phyloP scores from a whole-genome alignment of 2,888 invertebrate species.

The Meiosimyza platycephala region DNA sequence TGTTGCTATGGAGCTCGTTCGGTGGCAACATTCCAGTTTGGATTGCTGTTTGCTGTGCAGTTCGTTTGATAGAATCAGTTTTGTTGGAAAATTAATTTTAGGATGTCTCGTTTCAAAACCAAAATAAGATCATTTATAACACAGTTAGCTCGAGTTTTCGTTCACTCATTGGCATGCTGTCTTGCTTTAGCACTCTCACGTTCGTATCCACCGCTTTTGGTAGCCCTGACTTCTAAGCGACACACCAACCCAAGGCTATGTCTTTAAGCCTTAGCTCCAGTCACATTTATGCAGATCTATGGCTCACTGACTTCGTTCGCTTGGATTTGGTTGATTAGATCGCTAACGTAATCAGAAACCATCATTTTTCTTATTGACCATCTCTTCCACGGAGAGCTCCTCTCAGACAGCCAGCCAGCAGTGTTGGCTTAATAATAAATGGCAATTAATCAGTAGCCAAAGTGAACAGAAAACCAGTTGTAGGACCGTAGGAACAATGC shows the following conservation, averaged over 20 bases:
- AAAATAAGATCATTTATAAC: constrained; percentile 63
- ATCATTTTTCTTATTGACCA: constrained; percentile 43
- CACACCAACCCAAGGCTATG: background rate
- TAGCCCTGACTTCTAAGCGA: background rate
- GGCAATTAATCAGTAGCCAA: constrained; percentile 57
- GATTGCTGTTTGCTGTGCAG: constrained; percentile 6
- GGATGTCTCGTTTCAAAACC: constrained; percentile 59
- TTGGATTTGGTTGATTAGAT: constrained; percentile 41
- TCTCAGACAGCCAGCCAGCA: constrained; percentile 9
- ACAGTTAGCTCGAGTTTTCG: constrained; percentile 52
- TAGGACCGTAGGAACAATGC: constrained; percentile 9
- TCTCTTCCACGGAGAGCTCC: constrained; percentile 30
- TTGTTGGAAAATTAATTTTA: constrained; percentile 57
- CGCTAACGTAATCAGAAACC: constrained; percentile 47
- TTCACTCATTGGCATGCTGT: background rate
- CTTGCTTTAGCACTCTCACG: background rate
- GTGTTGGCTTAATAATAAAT: constrained; percentile 55
- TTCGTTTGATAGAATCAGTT: constrained; percentile 32
- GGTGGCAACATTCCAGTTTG: constrained; percentile 33
- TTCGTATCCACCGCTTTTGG: background rate
- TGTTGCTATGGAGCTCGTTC: constrained; percentile 20
- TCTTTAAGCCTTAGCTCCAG: background rate
- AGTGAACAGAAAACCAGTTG: constrained; percentile 21
- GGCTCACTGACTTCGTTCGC: constrained; percentile 27
- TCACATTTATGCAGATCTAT: background rate